phyloP scores from a whole-genome alignment of 2,888 invertebrate species.

The Cerceris rybyensis region DNA sequence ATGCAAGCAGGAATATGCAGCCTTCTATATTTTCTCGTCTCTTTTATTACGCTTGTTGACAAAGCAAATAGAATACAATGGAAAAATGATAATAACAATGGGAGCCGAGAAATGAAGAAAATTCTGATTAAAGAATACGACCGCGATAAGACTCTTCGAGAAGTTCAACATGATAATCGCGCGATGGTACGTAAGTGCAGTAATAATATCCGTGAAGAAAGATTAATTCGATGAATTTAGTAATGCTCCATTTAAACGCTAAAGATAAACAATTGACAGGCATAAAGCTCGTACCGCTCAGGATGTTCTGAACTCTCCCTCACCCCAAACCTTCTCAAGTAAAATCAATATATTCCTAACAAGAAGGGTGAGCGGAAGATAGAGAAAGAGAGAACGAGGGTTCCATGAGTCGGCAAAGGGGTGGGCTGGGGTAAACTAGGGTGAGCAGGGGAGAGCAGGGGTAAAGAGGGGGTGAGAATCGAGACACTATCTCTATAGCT shows the following conservation, averaged over 20 bases:
- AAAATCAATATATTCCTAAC: conserved; percentile 79
- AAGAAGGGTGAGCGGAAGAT: conserved; percentile 67
- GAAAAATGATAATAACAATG: not conserved
- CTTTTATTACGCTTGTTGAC: too few relatives aligned
- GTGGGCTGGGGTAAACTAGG: conserved; percentile 24
- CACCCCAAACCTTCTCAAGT: conserved; percentile 62
- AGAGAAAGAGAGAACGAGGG: conserved; percentile 3
- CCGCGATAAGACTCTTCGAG: not conserved
- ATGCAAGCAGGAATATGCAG: too few relatives aligned
- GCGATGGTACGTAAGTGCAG: not conserved
- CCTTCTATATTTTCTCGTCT: too few relatives aligned
- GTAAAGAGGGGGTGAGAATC: conserved; percentile 48
- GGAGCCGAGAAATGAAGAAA: not conserved
- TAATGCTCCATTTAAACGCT: conserved; percentile 72
- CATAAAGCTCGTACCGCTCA: conserved; percentile 59
- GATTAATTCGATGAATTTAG: conserved; percentile 64
- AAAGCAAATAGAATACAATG: too few relatives aligned
- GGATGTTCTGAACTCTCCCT: conserved; percentile 67
- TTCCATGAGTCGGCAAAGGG: conserved; percentile 9
- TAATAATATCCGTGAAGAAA: conserved; percentile 39
- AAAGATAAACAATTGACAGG: conserved; percentile 75
- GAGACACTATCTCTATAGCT: conserved; percentile 73
- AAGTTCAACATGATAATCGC: not conserved
- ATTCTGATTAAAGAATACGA: not conserved
- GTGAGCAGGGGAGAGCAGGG: not conserved